These are phyloP conservation scores for Drosophila sechellia DNA, from an alignment of 1,140 invertebrate species.

Conservation along the genomic window DNA sequence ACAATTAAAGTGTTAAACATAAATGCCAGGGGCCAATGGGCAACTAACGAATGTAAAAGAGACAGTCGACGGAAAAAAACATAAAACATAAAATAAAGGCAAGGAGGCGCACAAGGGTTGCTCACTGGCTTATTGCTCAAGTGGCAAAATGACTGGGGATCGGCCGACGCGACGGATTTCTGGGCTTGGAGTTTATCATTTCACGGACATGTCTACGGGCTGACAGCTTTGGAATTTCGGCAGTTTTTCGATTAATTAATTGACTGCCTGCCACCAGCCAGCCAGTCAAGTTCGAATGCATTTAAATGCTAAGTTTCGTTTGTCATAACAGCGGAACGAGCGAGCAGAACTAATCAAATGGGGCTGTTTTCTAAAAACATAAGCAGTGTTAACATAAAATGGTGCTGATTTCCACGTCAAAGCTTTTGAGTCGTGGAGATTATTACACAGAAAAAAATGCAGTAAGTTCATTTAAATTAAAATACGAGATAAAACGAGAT, in stretches of 20 bases:
- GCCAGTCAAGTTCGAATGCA: conserved; percentile 41
- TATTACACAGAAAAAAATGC: neutral
- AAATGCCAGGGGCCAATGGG: conserved; percentile 70
- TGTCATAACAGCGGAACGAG: conserved; percentile 8
- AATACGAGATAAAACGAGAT: too few species aligned
- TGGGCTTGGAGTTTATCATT: conserved; percentile 63
- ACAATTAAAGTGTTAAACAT: conserved; percentile 82
- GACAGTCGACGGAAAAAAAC: conserved; percentile 24
- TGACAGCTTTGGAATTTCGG: conserved; percentile 66
- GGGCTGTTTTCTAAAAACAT: neutral
- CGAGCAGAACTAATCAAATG: conserved; percentile 5
- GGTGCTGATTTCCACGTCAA: neutral
- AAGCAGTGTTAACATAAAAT: neutral
- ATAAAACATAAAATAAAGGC: neutral
- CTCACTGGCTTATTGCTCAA: conserved; percentile 21
- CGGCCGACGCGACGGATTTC: conserved; percentile 46
- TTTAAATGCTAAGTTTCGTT: conserved; percentile 30
- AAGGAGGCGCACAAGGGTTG: conserved; percentile 58
- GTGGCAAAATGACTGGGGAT: conserved; percentile 49
- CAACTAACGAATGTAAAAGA: conserved; percentile 61
- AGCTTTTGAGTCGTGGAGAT: neutral
- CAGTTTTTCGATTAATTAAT: conserved; percentile 65
- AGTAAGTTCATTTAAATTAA: too few species aligned
- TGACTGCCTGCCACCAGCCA: conserved; percentile 31
- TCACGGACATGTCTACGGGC: conserved; percentile 64